Evolutionary conservation across 2,113 vertebrate genomes (phyloP).

Genomic region (Scopus umbretta): DNA sequence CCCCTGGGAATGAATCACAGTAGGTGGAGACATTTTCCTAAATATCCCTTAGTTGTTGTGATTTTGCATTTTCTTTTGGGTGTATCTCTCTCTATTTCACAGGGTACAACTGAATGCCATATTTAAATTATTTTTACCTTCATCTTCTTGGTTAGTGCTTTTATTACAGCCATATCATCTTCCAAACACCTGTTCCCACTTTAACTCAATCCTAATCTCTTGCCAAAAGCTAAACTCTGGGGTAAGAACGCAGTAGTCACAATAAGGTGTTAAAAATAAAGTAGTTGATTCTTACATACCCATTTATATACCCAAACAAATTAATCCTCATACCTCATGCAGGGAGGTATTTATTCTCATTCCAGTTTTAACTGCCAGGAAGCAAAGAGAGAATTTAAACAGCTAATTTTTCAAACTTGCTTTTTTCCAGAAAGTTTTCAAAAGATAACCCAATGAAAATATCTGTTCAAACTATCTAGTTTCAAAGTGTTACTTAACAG

Average conservation of each 20-base stretch:
- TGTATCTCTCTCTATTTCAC: background rate
- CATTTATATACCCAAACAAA: conserved; percentile 53
- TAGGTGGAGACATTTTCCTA: background rate
- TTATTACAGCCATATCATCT: conserved; percentile 5
- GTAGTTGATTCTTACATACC: conserved; percentile 30
- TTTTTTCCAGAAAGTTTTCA: conserved; percentile 7
- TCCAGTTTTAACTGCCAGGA: conserved; percentile 50
- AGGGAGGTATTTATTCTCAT: conserved; percentile 42
- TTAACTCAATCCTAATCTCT: conserved; percentile 26
- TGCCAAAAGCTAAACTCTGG: conserved; percentile 15
- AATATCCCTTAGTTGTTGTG: background rate
- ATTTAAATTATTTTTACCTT: background rate
- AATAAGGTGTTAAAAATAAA: conserved; percentile 48
- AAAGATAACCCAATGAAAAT: background rate
- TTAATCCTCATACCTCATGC: conserved; percentile 38
- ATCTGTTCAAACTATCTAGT: background rate
- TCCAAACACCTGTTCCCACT: conserved; percentile 34
- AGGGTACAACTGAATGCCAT: background rate
- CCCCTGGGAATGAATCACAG: background rate
- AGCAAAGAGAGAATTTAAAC: conserved; percentile 32
- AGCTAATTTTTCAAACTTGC: conserved; percentile 15
- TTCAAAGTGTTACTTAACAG: background rate
- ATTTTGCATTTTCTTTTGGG: background rate
- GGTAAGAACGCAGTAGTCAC: conserved; percentile 11
- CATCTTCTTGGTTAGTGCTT: background rate